Percentiles rank a stretch among this genome's conserved stretches.
Conservation (phyloP, 2,113 vertebrate genomes). For the Chloropsis hardwickii region DNA sequence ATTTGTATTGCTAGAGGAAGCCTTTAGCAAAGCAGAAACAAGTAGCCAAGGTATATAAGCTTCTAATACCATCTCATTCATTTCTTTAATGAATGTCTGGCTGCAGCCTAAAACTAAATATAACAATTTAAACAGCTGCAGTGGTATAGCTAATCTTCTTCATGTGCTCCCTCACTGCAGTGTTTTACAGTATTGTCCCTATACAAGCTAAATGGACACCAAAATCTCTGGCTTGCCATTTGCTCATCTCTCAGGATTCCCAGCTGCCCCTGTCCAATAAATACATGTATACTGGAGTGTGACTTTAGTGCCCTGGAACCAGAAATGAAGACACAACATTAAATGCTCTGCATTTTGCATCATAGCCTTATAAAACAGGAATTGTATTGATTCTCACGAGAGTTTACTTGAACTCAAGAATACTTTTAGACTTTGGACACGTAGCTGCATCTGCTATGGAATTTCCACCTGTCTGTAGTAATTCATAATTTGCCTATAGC, state of each 20-base stretch:
- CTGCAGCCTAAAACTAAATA: neutral
- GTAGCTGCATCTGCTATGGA: neutral
- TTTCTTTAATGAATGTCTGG: neutral
- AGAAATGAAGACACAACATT: neutral
- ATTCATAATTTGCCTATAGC: neutral
- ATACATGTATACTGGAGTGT: neutral
- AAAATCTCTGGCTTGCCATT: neutral
- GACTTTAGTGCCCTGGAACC: neutral
- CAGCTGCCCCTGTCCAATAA: constrained; percentile 4
- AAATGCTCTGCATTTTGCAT: neutral
- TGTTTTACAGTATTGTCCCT: neutral
- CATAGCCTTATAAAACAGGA: neutral
- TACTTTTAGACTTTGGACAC: neutral
- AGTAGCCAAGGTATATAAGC: neutral
- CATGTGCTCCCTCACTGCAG: neutral
- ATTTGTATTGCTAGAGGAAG: neutral
- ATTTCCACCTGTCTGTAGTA: neutral
- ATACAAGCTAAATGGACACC: neutral
- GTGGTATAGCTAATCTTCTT: neutral
- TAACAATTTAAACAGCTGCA: neutral
- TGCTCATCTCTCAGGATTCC: neutral
- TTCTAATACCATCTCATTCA: neutral
- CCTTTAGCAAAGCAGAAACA: neutral
- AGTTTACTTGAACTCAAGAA: neutral
- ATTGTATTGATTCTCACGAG: neutral